Evolutionary conservation across 2,888 invertebrate genomes (phyloP).

Genomic region (Erebia ligea): DNA sequence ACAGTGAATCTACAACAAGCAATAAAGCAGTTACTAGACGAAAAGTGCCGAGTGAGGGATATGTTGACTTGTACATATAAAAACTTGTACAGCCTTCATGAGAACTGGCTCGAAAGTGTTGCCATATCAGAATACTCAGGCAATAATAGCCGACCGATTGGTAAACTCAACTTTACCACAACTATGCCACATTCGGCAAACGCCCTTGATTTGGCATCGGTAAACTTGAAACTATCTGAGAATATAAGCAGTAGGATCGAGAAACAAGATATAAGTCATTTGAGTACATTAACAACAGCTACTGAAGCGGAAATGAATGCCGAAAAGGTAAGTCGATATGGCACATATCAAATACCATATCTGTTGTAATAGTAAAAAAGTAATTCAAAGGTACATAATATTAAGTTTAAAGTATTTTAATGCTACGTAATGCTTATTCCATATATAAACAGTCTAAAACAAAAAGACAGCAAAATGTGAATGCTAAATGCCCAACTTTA

Average conservation of each 20-base stretch:
- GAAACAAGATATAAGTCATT: constrained; percentile 71
- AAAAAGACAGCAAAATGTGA: no score
- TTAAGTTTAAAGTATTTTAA: no score
- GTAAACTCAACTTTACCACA: constrained; percentile 77
- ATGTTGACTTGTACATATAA: constrained; percentile 85
- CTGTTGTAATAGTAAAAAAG: neutral
- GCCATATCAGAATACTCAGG: constrained; percentile 72
- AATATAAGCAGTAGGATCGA: constrained; percentile 78
- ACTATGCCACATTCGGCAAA: constrained; percentile 81
- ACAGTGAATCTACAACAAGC: constrained; percentile 87
- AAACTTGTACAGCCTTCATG: constrained; percentile 79
- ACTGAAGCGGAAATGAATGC: constrained; percentile 84
- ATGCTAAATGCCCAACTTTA: no score
- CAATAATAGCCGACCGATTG: constrained; percentile 67
- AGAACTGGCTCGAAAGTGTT: constrained; percentile 75
- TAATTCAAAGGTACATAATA: neutral
- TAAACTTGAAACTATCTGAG: constrained; percentile 85
- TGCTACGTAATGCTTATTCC: no score
- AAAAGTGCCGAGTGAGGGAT: constrained; percentile 85
- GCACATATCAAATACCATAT: neutral
- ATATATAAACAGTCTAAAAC: no score
- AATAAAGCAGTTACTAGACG: constrained; percentile 87
- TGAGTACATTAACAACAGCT: constrained; percentile 61
- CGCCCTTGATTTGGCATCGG: constrained; percentile 85
- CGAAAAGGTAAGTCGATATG: constrained; percentile 76